Evolutionary conservation across 2,888 invertebrate genomes (phyloP).

Genomic region (Cryptosula pallasiana): DNA sequence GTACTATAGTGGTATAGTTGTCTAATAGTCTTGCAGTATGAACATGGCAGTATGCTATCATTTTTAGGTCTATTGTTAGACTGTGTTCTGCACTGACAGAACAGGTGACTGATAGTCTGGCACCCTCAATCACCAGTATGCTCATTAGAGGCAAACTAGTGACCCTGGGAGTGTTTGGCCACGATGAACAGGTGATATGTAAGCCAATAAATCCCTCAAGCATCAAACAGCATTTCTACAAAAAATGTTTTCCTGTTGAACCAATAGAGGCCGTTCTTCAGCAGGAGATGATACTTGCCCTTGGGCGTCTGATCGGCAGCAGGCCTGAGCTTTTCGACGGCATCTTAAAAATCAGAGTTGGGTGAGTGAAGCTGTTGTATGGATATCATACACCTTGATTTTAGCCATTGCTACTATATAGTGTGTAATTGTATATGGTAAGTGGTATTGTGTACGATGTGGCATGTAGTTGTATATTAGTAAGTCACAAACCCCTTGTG

Average conservation of each 20-base stretch:
- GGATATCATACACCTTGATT: neutral
- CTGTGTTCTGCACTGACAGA: slow-evolving; percentile 87
- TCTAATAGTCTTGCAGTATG: too few relatives aligned
- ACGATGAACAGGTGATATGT: slow-evolving; percentile 83
- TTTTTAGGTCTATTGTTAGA: slow-evolving; percentile 71
- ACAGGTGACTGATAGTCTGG: slow-evolving; percentile 94
- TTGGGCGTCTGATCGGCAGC: slow-evolving; percentile 85
- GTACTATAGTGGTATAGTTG: too few relatives aligned
- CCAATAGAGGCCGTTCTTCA: slow-evolving; percentile 86
- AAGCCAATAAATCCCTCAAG: slow-evolving; percentile 95
- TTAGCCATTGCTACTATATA: too few relatives aligned
- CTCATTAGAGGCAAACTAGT: slow-evolving; percentile 96
- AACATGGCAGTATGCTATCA: too few relatives aligned
- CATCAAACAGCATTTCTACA: slow-evolving; percentile 85
- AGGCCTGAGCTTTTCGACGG: slow-evolving; percentile 91
- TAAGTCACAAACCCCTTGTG: too few relatives aligned
- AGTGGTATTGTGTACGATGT: too few relatives aligned
- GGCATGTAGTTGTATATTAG: too few relatives aligned
- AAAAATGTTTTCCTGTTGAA: slow-evolving; percentile 63
- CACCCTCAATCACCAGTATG: slow-evolving; percentile 95
- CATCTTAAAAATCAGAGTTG: slow-evolving; percentile 73
- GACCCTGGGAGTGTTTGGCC: slow-evolving; percentile 88
- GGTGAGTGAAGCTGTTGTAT: slow-evolving; percentile 53
- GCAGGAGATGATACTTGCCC: slow-evolving; percentile 87
- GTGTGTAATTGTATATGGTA: too few relatives aligned